Conservation (phyloP, 1,140 invertebrate genomes). For the Helicoverpa zea region DNA sequence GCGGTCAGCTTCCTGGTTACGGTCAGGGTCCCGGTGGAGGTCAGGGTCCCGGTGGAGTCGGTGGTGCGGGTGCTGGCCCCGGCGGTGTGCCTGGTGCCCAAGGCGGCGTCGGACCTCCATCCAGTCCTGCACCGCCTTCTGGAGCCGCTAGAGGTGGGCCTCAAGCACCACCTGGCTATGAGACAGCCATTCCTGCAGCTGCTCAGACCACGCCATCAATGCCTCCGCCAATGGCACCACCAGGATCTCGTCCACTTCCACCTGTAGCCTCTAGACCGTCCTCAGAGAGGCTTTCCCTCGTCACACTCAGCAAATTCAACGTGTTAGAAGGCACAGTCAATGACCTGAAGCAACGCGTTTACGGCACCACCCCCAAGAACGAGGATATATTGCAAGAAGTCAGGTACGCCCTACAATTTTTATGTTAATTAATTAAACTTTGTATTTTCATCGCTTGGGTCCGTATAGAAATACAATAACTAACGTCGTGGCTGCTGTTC, state of each 20-base stretch:
- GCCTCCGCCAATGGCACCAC: background rate
- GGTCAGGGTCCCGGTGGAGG: no score
- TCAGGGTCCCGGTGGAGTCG: no score
- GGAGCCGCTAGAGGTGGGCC: no score
- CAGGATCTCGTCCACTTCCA: background rate
- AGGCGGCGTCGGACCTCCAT: no score
- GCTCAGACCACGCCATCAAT: background rate
- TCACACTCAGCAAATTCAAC: constrained; percentile 79
- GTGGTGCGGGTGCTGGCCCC: no score
- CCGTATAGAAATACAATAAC: no score
- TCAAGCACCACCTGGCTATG: no score
- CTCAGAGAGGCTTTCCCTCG: constrained; percentile 72
- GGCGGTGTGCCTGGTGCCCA: no score
- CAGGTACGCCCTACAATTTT: constrained; percentile 57
- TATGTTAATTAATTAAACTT: background rate
- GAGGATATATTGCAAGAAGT: constrained; percentile 80
- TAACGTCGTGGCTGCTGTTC: no score
- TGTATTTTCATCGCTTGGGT: no score
- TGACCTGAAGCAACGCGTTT: constrained; percentile 77
- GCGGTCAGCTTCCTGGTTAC: no score
- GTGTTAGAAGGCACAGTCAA: constrained; percentile 72
- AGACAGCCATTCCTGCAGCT: background rate
- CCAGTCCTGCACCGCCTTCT: no score
- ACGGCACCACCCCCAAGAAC: constrained; percentile 78
- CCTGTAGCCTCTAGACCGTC: constrained; percentile 42